Evolutionary conservation across 1,140 invertebrate species (phyloP), one percentile per base, ranked within the genome.

Genomic region (Camponotus pennsylvanicus): DNA sequence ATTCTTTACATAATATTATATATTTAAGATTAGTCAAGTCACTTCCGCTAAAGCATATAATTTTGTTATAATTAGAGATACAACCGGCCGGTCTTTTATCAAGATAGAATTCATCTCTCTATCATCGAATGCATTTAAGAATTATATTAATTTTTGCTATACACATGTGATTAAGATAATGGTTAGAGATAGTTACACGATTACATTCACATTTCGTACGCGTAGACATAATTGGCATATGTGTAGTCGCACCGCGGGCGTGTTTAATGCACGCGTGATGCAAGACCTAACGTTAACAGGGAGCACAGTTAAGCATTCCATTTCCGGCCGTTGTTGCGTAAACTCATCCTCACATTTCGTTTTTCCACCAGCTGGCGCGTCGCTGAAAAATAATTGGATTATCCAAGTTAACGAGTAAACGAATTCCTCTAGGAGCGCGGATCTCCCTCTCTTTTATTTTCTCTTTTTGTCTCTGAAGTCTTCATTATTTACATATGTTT

Each of bases 251-350:
- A 42, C 21, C 4, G 67, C 27, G 42, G n/a, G 34, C 49, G 49
- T 67, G n/a, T 79, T 79, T 79, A 34, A 3, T 40, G 55, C 18
- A 49, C 32, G 27, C 27, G 27, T 59, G 66, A 82, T 79, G 76
- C 42, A 80, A 69, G n/a, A 61, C 13, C 27, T 55, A 45, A 42
- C 37, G 57, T 77, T 40, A 52, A 52, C 27, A 64, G 9, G 45
- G 40, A 32, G n/a, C 69, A 73, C 37, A 73, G n/a, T 69, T 66
- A 52, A 66, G 11, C 27, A 27, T 79, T 42, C 52, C 52, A 71
- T 82, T 82, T 82, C 67, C 79, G 52, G 21, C 7, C n/a, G 52
- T 34, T 37, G 79, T 82, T 59, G 52, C 67, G 11, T 59, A 57
- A 57, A 71, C 8, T 69, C n/a, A 21, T 52, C 13, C 27, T 9